phyloP scores from a whole-genome alignment of 2,888 invertebrate species.

The Salticus scenicus region DNA sequence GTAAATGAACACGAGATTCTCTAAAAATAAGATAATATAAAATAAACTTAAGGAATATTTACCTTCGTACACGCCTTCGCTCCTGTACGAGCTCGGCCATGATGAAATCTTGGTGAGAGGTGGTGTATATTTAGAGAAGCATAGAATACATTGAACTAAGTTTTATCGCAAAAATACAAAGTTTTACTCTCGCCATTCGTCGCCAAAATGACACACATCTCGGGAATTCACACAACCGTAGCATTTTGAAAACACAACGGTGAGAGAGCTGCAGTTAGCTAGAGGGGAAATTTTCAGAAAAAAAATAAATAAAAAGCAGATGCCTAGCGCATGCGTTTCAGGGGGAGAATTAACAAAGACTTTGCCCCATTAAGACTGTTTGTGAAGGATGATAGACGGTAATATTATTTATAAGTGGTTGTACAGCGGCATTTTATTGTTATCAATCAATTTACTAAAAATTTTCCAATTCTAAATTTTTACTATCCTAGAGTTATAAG shows the following conservation, averaged over 20 bases:
- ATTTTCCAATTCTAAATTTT: too few species aligned
- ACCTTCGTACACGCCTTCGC: conserved; percentile 55
- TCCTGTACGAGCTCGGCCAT: conserved; percentile 11
- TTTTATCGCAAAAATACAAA: not conserved
- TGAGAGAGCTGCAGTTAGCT: not conserved
- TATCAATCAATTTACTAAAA: too few species aligned
- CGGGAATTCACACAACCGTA: not conserved
- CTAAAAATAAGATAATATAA: too few species aligned
- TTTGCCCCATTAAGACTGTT: too few species aligned
- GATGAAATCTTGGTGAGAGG: not conserved
- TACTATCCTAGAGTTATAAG: too few species aligned
- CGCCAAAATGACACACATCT: not conserved
- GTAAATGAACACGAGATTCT: too few species aligned
- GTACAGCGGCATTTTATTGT: too few species aligned
- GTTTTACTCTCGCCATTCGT: not conserved
- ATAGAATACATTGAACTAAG: not conserved
- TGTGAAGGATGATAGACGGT: too few species aligned
- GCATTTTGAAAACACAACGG: not conserved
- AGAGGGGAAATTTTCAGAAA: not conserved
- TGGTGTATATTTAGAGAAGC: not conserved
- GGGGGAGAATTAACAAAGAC: too few species aligned
- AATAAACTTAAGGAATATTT: not conserved
- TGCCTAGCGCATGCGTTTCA: not conserved
- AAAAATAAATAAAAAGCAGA: too few species aligned
- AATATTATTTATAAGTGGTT: too few species aligned